Conservation (phyloP, 1,140 invertebrate genomes). For the Aphelenchoides besseyi region DNA sequence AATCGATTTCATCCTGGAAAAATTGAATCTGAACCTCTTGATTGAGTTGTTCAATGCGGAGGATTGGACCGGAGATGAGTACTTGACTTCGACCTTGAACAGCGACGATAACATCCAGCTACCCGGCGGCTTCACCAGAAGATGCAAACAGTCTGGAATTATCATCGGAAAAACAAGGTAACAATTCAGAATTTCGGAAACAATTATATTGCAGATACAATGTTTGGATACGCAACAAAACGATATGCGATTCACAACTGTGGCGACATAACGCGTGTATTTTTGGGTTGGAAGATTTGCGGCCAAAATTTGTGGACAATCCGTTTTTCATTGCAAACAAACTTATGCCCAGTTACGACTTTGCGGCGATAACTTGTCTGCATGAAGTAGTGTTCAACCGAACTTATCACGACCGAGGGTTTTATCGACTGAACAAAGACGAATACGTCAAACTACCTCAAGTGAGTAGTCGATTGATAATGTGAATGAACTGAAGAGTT, state of each 20-base stretch:
- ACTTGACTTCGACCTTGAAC: background rate
- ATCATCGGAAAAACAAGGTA: background rate
- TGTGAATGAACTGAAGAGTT: background rate
- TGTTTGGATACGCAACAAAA: background rate
- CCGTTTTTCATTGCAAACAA: conserved; percentile 24
- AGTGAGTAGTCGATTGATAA: background rate
- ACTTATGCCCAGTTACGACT: conserved; percentile 19
- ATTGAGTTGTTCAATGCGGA: conserved; percentile 17
- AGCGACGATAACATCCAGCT: background rate
- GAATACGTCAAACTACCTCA: conserved; percentile 4
- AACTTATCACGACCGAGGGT: conserved; percentile 7
- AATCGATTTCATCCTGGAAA: conserved; percentile 20
- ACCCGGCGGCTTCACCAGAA: conserved; percentile 25
- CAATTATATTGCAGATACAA: background rate
- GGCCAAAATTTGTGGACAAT: background rate
- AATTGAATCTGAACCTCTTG: conserved; percentile 12
- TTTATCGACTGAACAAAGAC: conserved; percentile 9
- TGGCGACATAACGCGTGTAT: conserved; percentile 27
- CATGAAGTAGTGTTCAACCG: conserved; percentile 26
- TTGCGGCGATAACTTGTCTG: conserved; percentile 20
- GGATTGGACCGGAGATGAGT: conserved; percentile 13
- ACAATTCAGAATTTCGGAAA: background rate
- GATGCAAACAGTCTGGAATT: conserved; percentile 17
- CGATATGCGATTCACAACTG: background rate
- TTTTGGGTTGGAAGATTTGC: conserved; percentile 22